A percentile compares a stretch with the other conserved stretches of the same genome.
Evolutionary conservation across 1,140 invertebrate genomes (phyloP).

Genomic region (Lepidurus apus): DNA sequence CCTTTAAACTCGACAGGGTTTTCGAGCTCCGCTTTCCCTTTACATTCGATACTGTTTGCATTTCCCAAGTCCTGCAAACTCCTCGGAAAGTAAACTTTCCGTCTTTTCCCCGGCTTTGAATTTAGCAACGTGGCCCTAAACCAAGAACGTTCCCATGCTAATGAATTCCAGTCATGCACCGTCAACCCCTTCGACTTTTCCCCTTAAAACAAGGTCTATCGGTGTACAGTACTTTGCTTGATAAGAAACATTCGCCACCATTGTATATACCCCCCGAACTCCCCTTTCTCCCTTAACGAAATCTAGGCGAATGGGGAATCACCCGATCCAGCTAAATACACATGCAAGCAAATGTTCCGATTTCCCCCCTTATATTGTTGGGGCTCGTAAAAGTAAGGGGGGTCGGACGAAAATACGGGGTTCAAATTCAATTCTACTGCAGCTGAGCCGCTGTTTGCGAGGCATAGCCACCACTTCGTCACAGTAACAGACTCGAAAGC

Average conservation of each 20-base stretch:
- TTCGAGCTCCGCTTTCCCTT: too few relatives aligned
- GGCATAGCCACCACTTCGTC: too few relatives aligned
- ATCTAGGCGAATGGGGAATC: not conserved
- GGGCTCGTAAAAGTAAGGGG: slow-evolving; percentile 6
- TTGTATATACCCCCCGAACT: not conserved
- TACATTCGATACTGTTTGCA: too few relatives aligned
- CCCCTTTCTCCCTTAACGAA: not conserved
- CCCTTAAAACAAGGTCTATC: not conserved
- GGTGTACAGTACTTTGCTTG: not conserved
- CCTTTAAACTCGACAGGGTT: too few relatives aligned
- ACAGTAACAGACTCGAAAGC: too few relatives aligned
- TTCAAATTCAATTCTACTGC: not conserved
- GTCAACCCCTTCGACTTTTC: not conserved
- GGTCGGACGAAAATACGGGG: not conserved
- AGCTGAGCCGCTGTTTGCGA: not conserved
- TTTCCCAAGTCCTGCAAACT: too few relatives aligned
- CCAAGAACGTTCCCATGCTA: not conserved
- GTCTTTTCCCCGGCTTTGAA: too few relatives aligned
- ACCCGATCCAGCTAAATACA: not conserved
- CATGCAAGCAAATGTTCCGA: slow-evolving; percentile 7
- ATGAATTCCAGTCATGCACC: not conserved
- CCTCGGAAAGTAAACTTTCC: too few relatives aligned
- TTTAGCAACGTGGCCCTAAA: too few relatives aligned
- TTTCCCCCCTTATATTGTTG: not conserved
- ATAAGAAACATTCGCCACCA: not conserved